Evolutionary conservation across 53 echinoderm and acorn worm genomes (phyloP), one percentile per base, ranked within the genome.

Genomic region (Apostichopus leukothele): DNA sequence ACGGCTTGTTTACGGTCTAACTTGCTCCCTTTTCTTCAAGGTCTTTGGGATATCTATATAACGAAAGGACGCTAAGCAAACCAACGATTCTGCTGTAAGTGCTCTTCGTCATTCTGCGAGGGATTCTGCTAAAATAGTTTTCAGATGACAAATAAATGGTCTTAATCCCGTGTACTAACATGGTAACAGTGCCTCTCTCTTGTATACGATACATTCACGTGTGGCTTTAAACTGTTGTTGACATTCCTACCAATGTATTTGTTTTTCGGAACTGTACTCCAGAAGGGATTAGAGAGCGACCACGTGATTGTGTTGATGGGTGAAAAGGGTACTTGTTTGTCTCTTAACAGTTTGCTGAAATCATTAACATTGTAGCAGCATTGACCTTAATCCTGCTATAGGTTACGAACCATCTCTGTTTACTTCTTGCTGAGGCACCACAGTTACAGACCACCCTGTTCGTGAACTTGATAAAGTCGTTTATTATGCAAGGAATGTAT

Each of bases 341-440:
- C 54, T 79, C 79, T 50, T 79, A 79, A 79, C 79, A 79, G 79
- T 79, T 79, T 79, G 79, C 5, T 79, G 79, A 79, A 79, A 18
- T 79, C 79, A 53, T 79, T 79, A 79, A 26, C 18, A 18, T 53
- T 7, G 79, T 79, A 53, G 13, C 50, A 79, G 79, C 79, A 53
- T 79, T 79, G 79, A 79, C 79, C 79, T 79, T 79, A 79, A 79
- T 79, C 79, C 79, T 26, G 39, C 39, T 51, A 52, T 79, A 78
- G 79, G 79, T 19, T 53, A 53, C 79, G 50, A 19, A 52, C 52
- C 9, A 11, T 63, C 63, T 63, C 12, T 63, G 63, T 63, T 63
- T 63, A 63, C 63, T 63, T 63, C 63, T 39, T 3, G 3, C 39
- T 39, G 39, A 39, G 39, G 39, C 39, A 39, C 39, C 39, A 39